Evolutionary conservation across 2,888 invertebrate species (phyloP), one percentile per base, ranked within the genome.

Genomic region (Geotrupes spiniger): DNA sequence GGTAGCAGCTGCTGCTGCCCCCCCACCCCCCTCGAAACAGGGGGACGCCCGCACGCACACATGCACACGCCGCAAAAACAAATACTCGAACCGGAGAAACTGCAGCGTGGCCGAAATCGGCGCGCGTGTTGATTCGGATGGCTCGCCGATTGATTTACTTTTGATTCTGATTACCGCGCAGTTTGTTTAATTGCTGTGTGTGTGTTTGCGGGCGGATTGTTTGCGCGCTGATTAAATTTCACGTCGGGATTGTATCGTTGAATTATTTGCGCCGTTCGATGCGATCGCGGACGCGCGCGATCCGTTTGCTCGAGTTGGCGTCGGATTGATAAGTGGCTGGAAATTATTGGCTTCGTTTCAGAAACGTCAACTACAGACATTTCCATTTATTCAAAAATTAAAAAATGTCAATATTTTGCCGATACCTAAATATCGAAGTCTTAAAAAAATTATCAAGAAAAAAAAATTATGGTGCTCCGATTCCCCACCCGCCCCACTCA

Each of bases 101-200:
- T 33, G 33, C 33, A 33, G 15, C 33, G 33, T 33, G n/a, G 33
- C 14, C 12, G 33, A 33, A 14, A 33, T 33, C 14, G n/a, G n/a
- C n/a, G n/a, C n/a, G 33, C 33, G 12, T 33, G 33, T 33, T 33
- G 15, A 33, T 33, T 33, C 15, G 21, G 33, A 33, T 14, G 33
- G 15, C 14, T 15, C 14, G 12, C 41, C 17, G 46, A 40, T 46
- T 46, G 46, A 46, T 46, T 46, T 41, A 40, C 36, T 46, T 46
- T 36, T 33, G 41, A 46, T 46, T 46, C 40, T 46, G 46, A 46
- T 46, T 46, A 46, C 36, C 26, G 36, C 26, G 46, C 46, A 46
- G 40, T 41, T 46, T 46, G 31, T 46, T 46, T 33, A 33, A 33
- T 33, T 33, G 14, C 12, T 10, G 33, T 33, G 29, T 29, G n/a